phyloP scores from a whole-genome alignment of 1,140 invertebrate genomes.

The Brachystomella parvula region DNA sequence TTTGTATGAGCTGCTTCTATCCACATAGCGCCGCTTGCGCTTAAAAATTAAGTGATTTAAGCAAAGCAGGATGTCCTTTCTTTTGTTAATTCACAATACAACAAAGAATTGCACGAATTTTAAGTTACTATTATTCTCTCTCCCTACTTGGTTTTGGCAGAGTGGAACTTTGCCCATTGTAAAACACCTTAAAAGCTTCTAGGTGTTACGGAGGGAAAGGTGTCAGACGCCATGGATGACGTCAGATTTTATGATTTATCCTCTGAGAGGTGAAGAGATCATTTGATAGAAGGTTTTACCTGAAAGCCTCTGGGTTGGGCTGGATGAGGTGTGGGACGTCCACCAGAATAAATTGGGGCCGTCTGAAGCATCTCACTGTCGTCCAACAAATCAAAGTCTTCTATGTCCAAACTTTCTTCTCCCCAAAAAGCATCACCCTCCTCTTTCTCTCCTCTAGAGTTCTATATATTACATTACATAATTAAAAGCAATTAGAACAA shows the following conservation, averaged over 20 bases:
- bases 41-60: too few relatives aligned
- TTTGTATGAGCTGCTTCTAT: too few relatives aligned
- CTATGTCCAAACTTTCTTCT: background rate
- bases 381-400: background rate
- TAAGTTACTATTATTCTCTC: background rate
- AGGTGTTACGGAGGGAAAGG: background rate
- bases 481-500: background rate
- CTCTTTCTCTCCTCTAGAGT: background rate
- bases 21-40: too few relatives aligned
- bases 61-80: too few relatives aligned
- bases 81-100: too few relatives aligned
- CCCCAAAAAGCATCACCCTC: background rate
- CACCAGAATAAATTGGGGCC: slow-evolving; percentile 32
- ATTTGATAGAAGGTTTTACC: slow-evolving; percentile 24
- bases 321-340: slow-evolving; percentile 32
- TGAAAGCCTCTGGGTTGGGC: slow-evolving; percentile 36
- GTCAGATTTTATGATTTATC: background rate
- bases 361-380: slow-evolving; percentile 37
- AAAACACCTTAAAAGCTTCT: background rate
- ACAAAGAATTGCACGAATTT: background rate
- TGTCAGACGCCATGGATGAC: background rate
- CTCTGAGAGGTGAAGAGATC: background rate
- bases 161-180: background rate
- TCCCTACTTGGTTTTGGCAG: background rate
- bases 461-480: background rate